phyloP scores from a whole-genome alignment of 2,888 invertebrate genomes.

The Chrysolina americana region DNA sequence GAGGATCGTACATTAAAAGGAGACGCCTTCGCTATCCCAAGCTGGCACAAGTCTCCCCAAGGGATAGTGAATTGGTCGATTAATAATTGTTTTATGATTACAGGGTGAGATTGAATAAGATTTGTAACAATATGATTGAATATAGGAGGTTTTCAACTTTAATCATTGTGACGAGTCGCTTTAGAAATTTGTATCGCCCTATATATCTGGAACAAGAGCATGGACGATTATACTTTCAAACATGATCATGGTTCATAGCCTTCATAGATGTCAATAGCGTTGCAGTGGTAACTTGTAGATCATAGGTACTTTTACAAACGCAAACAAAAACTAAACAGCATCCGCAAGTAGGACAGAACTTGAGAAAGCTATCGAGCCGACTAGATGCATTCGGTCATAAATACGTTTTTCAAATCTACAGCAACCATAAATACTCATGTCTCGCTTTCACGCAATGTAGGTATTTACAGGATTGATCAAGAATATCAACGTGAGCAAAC shows the following conservation, averaged over 20 bases:
- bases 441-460: background rate
- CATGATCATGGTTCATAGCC: slow-evolving; percentile 22
- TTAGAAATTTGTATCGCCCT: too few relatives aligned
- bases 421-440: background rate
- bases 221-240: background rate
- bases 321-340: slow-evolving; percentile 5
- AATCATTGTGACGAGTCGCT: too few relatives aligned
- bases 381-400: slow-evolving; percentile 7
- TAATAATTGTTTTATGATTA: too few relatives aligned
- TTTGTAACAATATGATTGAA: too few relatives aligned
- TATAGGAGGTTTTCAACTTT: too few relatives aligned
- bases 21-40: too few relatives aligned
- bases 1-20: too few relatives aligned
- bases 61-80: too few relatives aligned
- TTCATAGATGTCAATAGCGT: background rate
- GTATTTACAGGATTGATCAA: background rate
- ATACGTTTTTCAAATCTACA: background rate
- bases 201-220: background rate
- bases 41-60: too few relatives aligned
- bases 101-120: too few relatives aligned
- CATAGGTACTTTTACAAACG: background rate
- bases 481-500: too few relatives aligned
- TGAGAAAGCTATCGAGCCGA: background rate
- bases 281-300: background rate
- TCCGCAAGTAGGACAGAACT: slow-evolving; percentile 12